Evolutionary conservation across 1,140 invertebrate species (phyloP), one percentile per base, ranked within the genome.

Genomic region (Gryon sp.): DNA sequence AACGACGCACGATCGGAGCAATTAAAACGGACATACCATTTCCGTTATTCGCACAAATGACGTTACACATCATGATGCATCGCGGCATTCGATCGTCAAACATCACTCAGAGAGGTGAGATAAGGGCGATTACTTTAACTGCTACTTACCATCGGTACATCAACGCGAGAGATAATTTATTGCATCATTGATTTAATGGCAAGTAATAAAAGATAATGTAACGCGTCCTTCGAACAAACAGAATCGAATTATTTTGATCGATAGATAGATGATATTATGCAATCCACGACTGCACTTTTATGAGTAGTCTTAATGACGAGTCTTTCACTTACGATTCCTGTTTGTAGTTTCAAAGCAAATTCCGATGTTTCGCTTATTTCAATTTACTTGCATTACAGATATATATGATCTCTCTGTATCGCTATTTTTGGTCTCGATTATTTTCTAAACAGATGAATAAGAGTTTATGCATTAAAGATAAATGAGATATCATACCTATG

Each of bases 181-280:
- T 62, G 50, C 76, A 65, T 62, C 69, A 46, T 69, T 69, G 69
- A 73, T 69, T 74, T 70, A 78, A 63, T 74, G 53, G 26, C 26
- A 36, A 73, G 75, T 62, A 62, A 78, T 73, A 43, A 78, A 73
- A 72, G 62, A 57, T 66, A 73, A 73, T 69, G 50, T 65, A 69
- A 62, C 52, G 69, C 57, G 70, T 78, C 76, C 76, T 78, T 78
- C 63, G 34, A 55, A 36, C 65, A 53, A 74, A 78, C 69, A 70
- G 69, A 59, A 78, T 78, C 63, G 65, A 73, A 78, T 78, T 36
- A 73, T 57, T 73, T 62, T 78, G 57, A 78, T 74, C 63, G 63
- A 78, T 72, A 52, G 53, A 43, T 59, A 20, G 26, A 41, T 2
- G n/a, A n/a, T 43, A 63, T 78, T 73, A 68, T 63, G 62, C 63